Conservation (phyloP, 2,113 vertebrate species). For the Phalacrocorax brasilianus region DNA sequence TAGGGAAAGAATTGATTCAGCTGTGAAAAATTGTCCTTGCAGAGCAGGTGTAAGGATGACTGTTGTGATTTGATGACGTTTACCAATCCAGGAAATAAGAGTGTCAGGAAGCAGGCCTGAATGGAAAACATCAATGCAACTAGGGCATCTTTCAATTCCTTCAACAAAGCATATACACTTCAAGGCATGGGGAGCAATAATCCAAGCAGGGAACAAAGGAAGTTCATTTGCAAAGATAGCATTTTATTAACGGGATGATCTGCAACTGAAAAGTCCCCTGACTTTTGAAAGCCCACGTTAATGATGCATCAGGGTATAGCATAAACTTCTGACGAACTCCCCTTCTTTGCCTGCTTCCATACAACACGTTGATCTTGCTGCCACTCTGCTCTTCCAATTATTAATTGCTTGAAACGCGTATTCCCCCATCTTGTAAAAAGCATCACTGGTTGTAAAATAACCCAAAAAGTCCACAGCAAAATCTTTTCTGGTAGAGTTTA, state of each 20-base stretch:
- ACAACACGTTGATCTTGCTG: neutral
- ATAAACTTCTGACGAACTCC: neutral
- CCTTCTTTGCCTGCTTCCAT: neutral
- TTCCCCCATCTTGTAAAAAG: neutral
- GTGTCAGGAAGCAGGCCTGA: neutral
- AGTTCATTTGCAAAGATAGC: slow-evolving; percentile 11
- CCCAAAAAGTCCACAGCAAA: neutral
- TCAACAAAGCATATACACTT: neutral
- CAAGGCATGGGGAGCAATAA: slow-evolving; percentile 11
- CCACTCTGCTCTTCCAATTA: neutral
- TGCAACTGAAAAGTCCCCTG: neutral
- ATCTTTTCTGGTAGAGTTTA: neutral
- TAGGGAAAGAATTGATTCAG: neutral
- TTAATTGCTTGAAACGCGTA: neutral
- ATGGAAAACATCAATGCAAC: neutral
- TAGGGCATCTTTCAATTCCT: neutral
- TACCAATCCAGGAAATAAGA: neutral
- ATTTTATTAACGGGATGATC: slow-evolving; percentile 30
- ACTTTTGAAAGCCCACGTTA: neutral
- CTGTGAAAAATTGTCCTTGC: neutral
- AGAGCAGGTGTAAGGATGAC: neutral
- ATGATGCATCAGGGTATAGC: neutral
- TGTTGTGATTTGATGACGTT: neutral
- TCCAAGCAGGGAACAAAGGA: slow-evolving; percentile 24
- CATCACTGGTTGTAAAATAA: neutral